phyloP scores from a whole-genome alignment of 2,113 vertebrate genomes.

The human region GRCh38 chr18:44456501-44457000 shows the following conservation, averaged over 20 bases:
- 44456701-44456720: not conserved
- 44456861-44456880: not conserved
- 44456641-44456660: not conserved
- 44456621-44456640: not conserved
- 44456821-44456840: not conserved
- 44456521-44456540: not conserved
- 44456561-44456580: not conserved
- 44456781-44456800: not conserved
- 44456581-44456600: not conserved
- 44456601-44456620: constrained; percentile 9
- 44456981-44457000: not conserved
- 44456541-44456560: constrained; percentile 22
- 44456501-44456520: not conserved
- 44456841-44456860: not conserved
- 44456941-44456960: not conserved
- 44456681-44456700: not conserved
- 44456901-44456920: not conserved
- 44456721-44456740: not conserved
- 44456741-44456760: not conserved
- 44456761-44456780: not conserved
- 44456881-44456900: not conserved
- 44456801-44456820: not conserved
- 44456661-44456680: not conserved
- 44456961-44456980: not conserved
- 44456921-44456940: not conserved